Base-by-base conservation (phyloP, 2,113 vertebrate species). In the rat (Rattus norvegicus) region DNA sequence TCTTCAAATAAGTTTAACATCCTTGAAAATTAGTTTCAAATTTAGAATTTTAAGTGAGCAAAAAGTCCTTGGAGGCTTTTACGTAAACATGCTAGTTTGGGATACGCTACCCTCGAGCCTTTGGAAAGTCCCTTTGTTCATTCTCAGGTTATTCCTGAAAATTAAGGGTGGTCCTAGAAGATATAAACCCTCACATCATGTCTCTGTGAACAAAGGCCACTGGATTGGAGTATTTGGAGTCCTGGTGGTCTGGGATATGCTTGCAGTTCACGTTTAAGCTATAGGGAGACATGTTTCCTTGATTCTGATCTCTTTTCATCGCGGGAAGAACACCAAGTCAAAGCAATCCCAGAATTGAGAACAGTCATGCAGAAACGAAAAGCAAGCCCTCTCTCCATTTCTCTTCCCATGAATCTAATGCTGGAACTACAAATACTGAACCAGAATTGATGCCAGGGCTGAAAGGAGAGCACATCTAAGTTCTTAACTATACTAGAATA, bases 1-100 rank as follows among this genome's bases (percentile, higher is more conserved):
- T 91, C 83, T 73, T 80, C 22, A 85, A 88, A 72, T 76, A 92
- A 80, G 63, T 90, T 91, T 92, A 80, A 36, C 43, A 49, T 85
- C 3, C 54, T 72, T 22, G 54, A 90, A 95, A 75, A 63, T 80
- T 81, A 22, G 11, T 92, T 97, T 88, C 54, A 95, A 73, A 75
- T 59, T 93, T 83, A 79, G 20, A 72, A 52, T 72, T 90, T 11
- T 94, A 20, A 26, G 47, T 36, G 59, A 97, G 59, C 33, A 72
- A 36, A 91, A 49, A 54, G 79, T 33, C 11, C 26, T 93, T 88
- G 52, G 13, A 80, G n/a, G n/a, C 69, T 63, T 75, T 13, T 76
- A 2, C 1, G 72, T 75, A 28, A 92, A 49, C 19, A 12, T 84
- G 19, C 33, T 69, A 2, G 14, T 69, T 14, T 9, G 20, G 36